Percentiles rank a stretch among this genome's conserved stretches.
Conservation (phyloP, 1,140 invertebrate species). For the Andricus grossulariae region DNA sequence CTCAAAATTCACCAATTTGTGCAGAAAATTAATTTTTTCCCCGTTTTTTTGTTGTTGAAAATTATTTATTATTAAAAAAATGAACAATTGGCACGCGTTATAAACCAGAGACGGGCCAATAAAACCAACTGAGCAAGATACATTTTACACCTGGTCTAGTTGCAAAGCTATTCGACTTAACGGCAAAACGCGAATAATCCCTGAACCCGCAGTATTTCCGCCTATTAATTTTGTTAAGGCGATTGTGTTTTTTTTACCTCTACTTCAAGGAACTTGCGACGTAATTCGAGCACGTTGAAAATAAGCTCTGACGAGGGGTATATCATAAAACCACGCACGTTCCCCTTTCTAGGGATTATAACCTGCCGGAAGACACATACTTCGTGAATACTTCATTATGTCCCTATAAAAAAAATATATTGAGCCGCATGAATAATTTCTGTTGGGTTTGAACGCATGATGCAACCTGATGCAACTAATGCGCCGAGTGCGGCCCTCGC, state of each 20-base stretch:
- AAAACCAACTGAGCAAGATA: too few relatives aligned
- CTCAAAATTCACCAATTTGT: too few relatives aligned
- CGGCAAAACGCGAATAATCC: slow-evolving; percentile 49
- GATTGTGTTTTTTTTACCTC: slow-evolving; percentile 51
- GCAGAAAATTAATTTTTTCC: too few relatives aligned
- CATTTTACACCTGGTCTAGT: too few relatives aligned
- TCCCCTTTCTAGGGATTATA: slow-evolving; percentile 49
- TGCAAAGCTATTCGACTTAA: slow-evolving; percentile 44
- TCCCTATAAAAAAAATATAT: background rate
- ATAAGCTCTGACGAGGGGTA: slow-evolving; percentile 52
- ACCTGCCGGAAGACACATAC: slow-evolving; percentile 15
- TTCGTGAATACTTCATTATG: background rate
- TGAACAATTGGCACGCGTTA: too few relatives aligned
- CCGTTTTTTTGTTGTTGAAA: too few relatives aligned
- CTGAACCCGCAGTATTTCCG: slow-evolving; percentile 51
- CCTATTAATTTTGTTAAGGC: slow-evolving; percentile 66
- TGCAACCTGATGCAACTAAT: too few relatives aligned
- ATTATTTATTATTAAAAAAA: too few relatives aligned
- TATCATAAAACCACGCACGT: slow-evolving; percentile 43
- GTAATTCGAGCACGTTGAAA: slow-evolving; percentile 59
- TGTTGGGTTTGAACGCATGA: too few relatives aligned
- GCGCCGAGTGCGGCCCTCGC: too few relatives aligned
- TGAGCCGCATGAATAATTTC: too few relatives aligned
- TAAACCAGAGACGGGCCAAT: too few relatives aligned
- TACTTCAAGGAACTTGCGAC: background rate